phyloP scores from a whole-genome alignment of 2,888 invertebrate genomes.

The Geotrupes spiniger region DNA sequence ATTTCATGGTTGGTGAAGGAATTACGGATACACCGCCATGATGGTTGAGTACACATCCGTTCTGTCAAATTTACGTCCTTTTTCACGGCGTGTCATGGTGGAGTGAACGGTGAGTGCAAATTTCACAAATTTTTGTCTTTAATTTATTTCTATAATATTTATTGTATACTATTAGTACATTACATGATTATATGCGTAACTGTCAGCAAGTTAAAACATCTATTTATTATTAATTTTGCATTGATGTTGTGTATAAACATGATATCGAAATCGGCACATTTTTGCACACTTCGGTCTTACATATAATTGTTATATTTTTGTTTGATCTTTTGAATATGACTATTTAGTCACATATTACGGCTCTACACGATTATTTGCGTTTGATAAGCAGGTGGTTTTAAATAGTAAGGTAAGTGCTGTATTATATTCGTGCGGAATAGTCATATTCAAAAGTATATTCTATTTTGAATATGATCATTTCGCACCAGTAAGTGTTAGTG shows the following conservation, averaged over 20 bases:
- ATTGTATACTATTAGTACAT: too few species aligned
- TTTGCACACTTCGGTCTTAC: too few species aligned
- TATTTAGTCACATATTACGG: conserved; percentile 16
- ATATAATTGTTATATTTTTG: too few species aligned
- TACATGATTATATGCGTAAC: too few species aligned
- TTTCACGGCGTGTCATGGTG: conserved; percentile 45
- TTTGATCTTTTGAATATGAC: conserved; percentile 23
- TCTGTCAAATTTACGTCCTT: conserved; percentile 23
- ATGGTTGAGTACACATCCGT: conserved; percentile 2
- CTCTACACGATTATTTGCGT: too few species aligned
- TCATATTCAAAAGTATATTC: conserved; percentile 46
- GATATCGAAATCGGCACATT: too few species aligned
- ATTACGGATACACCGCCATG: too few species aligned
- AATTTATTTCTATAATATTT: conserved; percentile 6
- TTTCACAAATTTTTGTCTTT: conserved; percentile 15
- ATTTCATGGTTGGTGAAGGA: too few species aligned
- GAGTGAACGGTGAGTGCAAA: conserved; percentile 41
- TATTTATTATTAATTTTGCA: too few species aligned
- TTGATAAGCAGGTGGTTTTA: too few species aligned
- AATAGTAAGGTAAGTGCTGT: conserved; percentile 38
- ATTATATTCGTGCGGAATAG: conserved; percentile 34
- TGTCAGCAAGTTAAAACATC: too few species aligned
- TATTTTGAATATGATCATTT: conserved; percentile 44
- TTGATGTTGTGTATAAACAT: too few species aligned
- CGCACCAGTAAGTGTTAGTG: conserved; percentile 18